These are phyloP conservation scores for Prionace glauca DNA, from an alignment of 2,797 vertebrate species.

Conservation along the genomic window DNA sequence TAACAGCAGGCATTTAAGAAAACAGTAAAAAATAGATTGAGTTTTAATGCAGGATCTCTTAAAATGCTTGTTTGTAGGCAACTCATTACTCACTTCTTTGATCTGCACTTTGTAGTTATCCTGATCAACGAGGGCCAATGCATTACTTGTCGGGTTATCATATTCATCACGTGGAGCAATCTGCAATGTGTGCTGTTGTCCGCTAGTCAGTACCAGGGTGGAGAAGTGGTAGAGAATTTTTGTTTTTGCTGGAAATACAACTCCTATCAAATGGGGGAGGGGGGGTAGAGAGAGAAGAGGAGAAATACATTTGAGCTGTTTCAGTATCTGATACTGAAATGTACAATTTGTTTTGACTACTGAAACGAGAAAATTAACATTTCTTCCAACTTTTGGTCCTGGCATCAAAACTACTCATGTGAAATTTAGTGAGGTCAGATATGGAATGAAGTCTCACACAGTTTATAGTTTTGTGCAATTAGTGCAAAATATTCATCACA, in stretches of 20 bases:
- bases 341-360: background rate
- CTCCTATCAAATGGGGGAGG: slow-evolving; percentile 61
- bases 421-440: background rate
- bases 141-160: slow-evolving; percentile 92
- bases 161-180: slow-evolving; percentile 95
- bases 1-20: background rate
- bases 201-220: slow-evolving; percentile 85
- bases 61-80: background rate
- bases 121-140: slow-evolving; percentile 78
- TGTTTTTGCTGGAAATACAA: slow-evolving; percentile 93
- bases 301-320: background rate
- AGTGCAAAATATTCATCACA: background rate
- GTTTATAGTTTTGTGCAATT: background rate
- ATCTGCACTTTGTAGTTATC: slow-evolving; percentile 81
- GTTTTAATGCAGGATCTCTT: background rate
- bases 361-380: background rate
- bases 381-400: background rate
- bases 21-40: background rate
- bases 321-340: background rate
- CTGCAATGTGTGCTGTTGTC: slow-evolving; percentile 86
- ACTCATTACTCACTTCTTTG: slow-evolving; percentile 67
- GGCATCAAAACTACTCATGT: background rate
- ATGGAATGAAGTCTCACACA: no score
- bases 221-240: slow-evolving; percentile 96
- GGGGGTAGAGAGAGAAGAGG: background rate